Evolutionary conservation across 2,113 vertebrate species (phyloP).

Genomic region (Narcine bancroftii): DNA sequence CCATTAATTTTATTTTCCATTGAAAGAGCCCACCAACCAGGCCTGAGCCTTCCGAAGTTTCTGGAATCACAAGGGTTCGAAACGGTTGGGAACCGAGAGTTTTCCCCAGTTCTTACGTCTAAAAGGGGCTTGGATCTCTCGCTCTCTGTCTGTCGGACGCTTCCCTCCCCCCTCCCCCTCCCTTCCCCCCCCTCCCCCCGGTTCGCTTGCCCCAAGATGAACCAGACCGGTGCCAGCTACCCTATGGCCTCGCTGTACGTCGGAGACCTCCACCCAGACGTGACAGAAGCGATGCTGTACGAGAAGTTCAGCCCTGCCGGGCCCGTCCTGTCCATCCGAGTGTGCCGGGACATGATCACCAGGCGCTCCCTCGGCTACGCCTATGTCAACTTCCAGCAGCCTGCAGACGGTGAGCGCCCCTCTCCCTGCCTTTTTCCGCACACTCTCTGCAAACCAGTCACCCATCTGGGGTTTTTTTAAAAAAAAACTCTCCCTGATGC

Average conservation of each 20-base stretch:
- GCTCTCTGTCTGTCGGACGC: not conserved
- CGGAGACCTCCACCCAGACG: constrained; percentile 94
- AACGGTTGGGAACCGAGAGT: not conserved
- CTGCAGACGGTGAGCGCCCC: constrained; percentile 78
- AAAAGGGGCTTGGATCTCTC: not conserved
- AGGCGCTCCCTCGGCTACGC: constrained; percentile 91
- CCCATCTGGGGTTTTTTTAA: not conserved
- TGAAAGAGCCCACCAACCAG: not conserved
- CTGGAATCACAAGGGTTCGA: constrained; percentile 8
- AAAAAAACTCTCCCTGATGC: not conserved
- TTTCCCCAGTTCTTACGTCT: not conserved
- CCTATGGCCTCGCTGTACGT: constrained; percentile 98
- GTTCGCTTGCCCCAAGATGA: constrained; percentile 51
- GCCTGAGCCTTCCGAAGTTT: not conserved
- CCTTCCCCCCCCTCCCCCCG: not conserved
- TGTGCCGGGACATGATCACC: constrained; percentile 97
- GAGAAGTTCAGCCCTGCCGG: constrained; percentile 98
- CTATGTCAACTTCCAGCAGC: constrained; percentile 98
- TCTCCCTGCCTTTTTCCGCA: not conserved
- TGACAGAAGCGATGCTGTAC: constrained; percentile 97
- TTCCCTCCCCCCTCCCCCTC: not conserved
- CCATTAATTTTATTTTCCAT: not conserved
- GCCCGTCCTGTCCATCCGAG: constrained; percentile 95
- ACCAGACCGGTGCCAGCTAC: constrained; percentile 72
- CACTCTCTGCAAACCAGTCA: not conserved